Conservation (phyloP, 2,113 vertebrate genomes). For the Oenanthe oenanthe region DNA sequence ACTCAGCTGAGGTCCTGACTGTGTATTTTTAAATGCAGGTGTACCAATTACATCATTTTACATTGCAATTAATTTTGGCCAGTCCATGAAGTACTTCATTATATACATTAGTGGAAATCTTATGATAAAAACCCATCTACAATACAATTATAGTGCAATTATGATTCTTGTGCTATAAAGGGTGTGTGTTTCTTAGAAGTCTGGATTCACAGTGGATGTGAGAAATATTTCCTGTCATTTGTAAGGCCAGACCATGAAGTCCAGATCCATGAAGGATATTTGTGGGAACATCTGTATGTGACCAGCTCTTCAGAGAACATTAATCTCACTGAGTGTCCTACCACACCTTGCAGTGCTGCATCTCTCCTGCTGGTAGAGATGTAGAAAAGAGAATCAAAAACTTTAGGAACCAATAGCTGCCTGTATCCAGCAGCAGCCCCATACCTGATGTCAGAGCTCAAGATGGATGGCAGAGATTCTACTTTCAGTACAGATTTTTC, state of each 20-base stretch:
- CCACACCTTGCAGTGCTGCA: background rate
- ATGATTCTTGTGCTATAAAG: background rate
- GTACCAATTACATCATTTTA: background rate
- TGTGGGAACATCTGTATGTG: background rate
- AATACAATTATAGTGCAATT: background rate
- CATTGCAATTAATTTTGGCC: background rate
- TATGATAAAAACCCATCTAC: background rate
- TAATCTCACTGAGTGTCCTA: background rate
- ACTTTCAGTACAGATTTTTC: background rate
- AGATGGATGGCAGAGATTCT: background rate
- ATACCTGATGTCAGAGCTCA: background rate
- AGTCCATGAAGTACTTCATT: background rate
- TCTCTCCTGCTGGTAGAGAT: background rate
- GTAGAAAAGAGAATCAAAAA: background rate
- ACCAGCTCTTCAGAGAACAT: background rate
- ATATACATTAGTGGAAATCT: background rate
- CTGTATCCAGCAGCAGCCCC: background rate
- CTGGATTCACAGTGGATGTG: background rate
- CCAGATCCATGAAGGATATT: background rate
- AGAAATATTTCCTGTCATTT: background rate
- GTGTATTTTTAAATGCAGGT: slow-evolving; percentile 34
- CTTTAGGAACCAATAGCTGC: background rate
- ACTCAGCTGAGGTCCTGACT: background rate
- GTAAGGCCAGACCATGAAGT: background rate
- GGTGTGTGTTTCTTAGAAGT: background rate